Conservation (phyloP, 2,888 invertebrate species). For the Synanthedon vespiformis region DNA sequence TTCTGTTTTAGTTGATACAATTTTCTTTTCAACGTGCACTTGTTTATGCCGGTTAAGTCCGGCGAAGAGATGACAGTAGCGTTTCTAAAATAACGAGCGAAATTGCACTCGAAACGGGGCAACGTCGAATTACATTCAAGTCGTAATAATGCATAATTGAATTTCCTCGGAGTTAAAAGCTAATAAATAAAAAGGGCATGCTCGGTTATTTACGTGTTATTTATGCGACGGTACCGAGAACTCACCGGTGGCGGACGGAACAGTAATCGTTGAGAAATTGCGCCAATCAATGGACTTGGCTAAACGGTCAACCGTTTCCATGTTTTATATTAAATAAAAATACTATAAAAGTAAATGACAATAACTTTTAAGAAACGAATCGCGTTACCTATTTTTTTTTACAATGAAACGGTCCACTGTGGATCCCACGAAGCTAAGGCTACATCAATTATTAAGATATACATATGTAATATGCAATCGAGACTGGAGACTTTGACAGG, state of each 20-base stretch:
- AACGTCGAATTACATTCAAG: not conserved
- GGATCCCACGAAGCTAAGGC: too few species aligned
- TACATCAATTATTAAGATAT: too few species aligned
- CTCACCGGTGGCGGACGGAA: constrained; percentile 22
- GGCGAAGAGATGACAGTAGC: not conserved
- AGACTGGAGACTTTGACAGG: too few species aligned
- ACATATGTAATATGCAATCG: too few species aligned
- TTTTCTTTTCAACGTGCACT: too few species aligned
- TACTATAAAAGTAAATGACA: too few species aligned
- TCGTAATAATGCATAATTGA: not conserved
- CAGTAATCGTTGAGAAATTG: constrained; percentile 33
- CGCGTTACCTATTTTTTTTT: too few species aligned
- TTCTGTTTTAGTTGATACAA: too few species aligned
- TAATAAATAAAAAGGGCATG: constrained; percentile 6
- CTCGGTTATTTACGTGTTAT: constrained; percentile 29
- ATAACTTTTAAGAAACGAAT: too few species aligned
- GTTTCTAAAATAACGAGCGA: not conserved
- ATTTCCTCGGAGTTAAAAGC: not conserved
- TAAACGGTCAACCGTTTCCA: not conserved
- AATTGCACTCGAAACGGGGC: not conserved
- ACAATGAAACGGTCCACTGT: too few species aligned
- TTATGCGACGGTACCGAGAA: constrained; percentile 36
- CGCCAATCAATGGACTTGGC: constrained; percentile 13
- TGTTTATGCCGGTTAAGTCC: too few species aligned
- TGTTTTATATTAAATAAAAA: not conserved